Base-by-base conservation (phyloP, 2,888 invertebrate species). In the Napeogenes sylphis region DNA sequence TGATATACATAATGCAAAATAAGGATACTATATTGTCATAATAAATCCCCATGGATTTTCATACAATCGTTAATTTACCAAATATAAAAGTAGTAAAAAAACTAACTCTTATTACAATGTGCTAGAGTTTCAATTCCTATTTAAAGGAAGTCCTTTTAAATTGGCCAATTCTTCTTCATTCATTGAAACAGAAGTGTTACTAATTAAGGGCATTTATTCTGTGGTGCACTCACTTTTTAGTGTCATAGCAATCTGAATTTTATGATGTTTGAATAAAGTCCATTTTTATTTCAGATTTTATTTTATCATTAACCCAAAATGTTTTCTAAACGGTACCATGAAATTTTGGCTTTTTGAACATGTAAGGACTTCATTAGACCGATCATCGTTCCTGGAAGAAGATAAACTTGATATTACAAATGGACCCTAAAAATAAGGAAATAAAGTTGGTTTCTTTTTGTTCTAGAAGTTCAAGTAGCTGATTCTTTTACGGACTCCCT, bases 401-500 rank as follows among this genome's bases (percentile, higher is more conserved):
- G 14, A 4, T 10, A 13, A 38, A 10, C 46, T 8, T 13, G 8
- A 4, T 30, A 21, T 51, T 8, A 4, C 14, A 47, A n/a, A 38
- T 13, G 6, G 38, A 32, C 12, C 38, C 46, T 32, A 55, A 38
- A n/a, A 10, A 53, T 59, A 55, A 21, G 3, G 21, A 0, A 2
- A 46, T 35, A 45, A 46, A 13, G 30, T 35, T 42, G 38, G 33
- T 32, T 59, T 56, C 42, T 4, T n/a, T 21, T 47, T 59, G 32
- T 10, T 32, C 6, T 4, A 45, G 10, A 8, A 10, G 33, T 8
- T 64, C 21, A 61, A 62, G 60, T 57, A 59, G 58, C 59, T 35
- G 63, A 68, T 69, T 72, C 66, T 64, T 71, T 69, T 74, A 77
- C 72, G 78, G 73, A 68, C 68, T 72, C 70, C 71, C 71, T 72